Evolutionary conservation across 2,797 vertebrate species (phyloP).

Genomic region (Erithacus rubecula): DNA sequence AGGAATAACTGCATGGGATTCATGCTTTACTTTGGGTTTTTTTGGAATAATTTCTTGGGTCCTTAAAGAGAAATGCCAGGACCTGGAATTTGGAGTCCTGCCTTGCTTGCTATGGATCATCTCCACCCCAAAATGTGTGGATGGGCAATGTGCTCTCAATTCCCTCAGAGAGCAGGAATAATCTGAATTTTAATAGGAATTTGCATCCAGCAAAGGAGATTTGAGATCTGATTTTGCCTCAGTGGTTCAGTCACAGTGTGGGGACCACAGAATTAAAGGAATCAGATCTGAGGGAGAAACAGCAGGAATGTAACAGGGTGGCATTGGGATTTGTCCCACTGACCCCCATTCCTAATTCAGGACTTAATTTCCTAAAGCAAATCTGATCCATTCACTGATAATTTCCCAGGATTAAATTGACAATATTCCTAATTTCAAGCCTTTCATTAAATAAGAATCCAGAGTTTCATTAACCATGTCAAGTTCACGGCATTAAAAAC

Average conservation of each 20-base stretch:
- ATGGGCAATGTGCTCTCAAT: background rate
- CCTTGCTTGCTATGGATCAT: background rate
- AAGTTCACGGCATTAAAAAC: background rate
- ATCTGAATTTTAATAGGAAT: background rate
- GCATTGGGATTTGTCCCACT: background rate
- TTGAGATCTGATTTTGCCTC: background rate
- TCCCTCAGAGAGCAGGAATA: background rate
- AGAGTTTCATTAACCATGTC: background rate
- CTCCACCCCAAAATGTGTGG: background rate
- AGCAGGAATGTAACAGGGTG: fast-evolving
- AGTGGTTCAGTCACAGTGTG: fast-evolving
- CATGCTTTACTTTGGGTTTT: background rate
- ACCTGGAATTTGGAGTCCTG: background rate
- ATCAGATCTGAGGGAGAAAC: fast-evolving
- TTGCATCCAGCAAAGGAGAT: background rate
- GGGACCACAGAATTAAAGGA: fast-evolving
- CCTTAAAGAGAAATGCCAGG: background rate
- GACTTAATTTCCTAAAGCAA: background rate
- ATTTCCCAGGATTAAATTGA: background rate
- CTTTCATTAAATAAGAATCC: background rate
- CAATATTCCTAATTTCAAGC: background rate
- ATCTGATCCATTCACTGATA: background rate
- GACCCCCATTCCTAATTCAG: background rate
- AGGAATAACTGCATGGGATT: background rate
- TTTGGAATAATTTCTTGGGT: background rate